These are phyloP conservation scores for Stichopus horrens DNA, from an alignment of 53 echinoderm and acorn worm species.

Conservation along the genomic window DNA sequence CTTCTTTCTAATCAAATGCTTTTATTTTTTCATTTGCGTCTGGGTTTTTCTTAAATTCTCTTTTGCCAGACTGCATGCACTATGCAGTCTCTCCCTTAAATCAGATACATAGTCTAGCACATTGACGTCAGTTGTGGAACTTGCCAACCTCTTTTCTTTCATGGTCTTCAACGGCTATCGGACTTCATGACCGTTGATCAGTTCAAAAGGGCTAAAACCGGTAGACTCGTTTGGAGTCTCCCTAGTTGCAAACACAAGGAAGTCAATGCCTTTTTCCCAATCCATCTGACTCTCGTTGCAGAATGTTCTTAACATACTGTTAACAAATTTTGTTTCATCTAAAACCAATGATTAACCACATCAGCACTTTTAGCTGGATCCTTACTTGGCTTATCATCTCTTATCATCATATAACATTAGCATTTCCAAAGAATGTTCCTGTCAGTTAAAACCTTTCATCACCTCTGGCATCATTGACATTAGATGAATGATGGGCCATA, in stretches of 20 bases:
- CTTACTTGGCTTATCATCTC: not conserved
- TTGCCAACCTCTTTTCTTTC: too few relatives aligned
- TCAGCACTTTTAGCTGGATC: not conserved
- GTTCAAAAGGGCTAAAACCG: not conserved
- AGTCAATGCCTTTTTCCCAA: slow-evolving; percentile 67
- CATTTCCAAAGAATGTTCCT: not conserved
- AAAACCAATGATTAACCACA: not conserved
- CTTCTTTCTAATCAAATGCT: too few relatives aligned
- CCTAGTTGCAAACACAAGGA: slow-evolving; percentile 60
- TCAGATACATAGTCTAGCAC: too few relatives aligned
- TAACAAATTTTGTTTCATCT: not conserved
- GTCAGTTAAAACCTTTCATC: slow-evolving; percentile 10
- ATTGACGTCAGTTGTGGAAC: too few relatives aligned
- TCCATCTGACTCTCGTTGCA: slow-evolving; percentile 45
- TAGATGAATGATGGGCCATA: slow-evolving; percentile 45
- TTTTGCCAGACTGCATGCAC: too few relatives aligned
- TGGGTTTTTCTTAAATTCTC: too few relatives aligned
- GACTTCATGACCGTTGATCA: too few relatives aligned
- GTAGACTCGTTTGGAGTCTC: slow-evolving; percentile 58
- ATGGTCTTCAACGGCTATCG: too few relatives aligned
- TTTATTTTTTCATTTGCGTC: too few relatives aligned
- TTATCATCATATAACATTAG: not conserved
- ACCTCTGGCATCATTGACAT: not conserved
- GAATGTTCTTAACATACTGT: slow-evolving; percentile 53
- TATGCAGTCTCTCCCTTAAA: too few relatives aligned